Evolutionary conservation across 2,113 vertebrate species (phyloP).

Genomic region (Polyodon spathula): DNA sequence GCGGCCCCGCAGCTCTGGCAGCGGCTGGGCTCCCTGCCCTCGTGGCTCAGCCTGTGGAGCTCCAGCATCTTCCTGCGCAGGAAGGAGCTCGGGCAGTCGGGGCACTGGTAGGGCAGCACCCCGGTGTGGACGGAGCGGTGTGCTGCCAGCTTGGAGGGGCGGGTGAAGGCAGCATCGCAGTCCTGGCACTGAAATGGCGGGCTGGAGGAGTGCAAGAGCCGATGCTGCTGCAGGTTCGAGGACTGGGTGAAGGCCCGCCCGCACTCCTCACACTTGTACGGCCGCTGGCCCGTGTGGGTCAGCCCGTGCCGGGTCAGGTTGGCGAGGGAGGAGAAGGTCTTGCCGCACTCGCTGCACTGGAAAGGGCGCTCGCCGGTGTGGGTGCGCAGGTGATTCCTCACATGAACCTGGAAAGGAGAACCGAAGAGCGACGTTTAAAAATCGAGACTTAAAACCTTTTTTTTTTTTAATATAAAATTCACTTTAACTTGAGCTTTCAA

Average conservation of each 20-base stretch:
- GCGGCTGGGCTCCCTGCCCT: constrained; percentile 9
- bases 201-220: constrained; percentile 59
- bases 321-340: constrained; percentile 73
- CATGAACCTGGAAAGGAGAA: constrained; percentile 73
- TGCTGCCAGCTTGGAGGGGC: constrained; percentile 56
- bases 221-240: constrained; percentile 80
- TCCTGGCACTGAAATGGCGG: constrained; percentile 46
- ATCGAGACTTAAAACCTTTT: too few species aligned
- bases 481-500: too few species aligned
- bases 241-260: constrained; percentile 74
- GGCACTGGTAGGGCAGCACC: constrained; percentile 57
- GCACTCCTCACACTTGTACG: constrained; percentile 73
- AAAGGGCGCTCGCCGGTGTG: constrained; percentile 81
- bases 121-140: constrained; percentile 54
- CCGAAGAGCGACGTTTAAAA: constrained; percentile 66
- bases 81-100: constrained; percentile 56
- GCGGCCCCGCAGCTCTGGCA: constrained; percentile 19
- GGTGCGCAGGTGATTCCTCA: constrained; percentile 74
- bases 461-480: too few species aligned
- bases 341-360: constrained; percentile 75
- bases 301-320: constrained; percentile 75
- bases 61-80: constrained; percentile 52
- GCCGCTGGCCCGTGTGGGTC: constrained; percentile 72
- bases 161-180: constrained; percentile 60
- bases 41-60: constrained; percentile 41